Evolutionary conservation across 2,113 vertebrate species (phyloP).

Genomic region (Trogon surrucura): DNA sequence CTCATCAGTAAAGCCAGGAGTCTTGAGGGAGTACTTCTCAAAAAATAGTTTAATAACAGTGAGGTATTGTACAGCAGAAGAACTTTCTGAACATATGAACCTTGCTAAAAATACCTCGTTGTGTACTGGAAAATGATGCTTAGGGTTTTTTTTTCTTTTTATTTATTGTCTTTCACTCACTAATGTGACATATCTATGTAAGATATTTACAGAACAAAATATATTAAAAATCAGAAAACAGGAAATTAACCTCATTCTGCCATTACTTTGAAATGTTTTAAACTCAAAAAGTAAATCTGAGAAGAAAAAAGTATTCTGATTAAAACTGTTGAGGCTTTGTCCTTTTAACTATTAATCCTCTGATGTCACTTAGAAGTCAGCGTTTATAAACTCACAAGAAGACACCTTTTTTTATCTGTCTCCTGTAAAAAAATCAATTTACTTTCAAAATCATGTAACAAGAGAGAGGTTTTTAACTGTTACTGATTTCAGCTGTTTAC

Average conservation of each 20-base stretch:
- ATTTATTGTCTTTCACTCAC: not conserved
- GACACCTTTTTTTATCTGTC: not conserved
- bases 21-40: not conserved
- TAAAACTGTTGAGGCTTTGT: not conserved
- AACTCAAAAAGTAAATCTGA: not conserved
- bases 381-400: not conserved
- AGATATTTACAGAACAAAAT: not conserved
- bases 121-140: not conserved
- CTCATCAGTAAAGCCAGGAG: not conserved
- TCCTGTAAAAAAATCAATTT: not conserved
- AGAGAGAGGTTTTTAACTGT: not conserved
- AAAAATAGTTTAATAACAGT: not conserved
- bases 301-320: not conserved
- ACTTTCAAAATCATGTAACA: not conserved
- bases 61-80: not conserved
- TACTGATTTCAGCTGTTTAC: not conserved
- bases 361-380: not conserved
- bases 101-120: not conserved
- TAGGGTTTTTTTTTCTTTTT: not conserved
- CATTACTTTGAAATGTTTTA: not conserved
- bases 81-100: not conserved
- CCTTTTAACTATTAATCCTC: not conserved
- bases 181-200: not conserved
- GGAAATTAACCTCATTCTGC: not conserved
- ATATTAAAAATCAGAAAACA: not conserved